Evolutionary conservation across 2,888 invertebrate species (phyloP), one percentile per base, ranked within the genome.

Genomic region (Agrotis clavis): DNA sequence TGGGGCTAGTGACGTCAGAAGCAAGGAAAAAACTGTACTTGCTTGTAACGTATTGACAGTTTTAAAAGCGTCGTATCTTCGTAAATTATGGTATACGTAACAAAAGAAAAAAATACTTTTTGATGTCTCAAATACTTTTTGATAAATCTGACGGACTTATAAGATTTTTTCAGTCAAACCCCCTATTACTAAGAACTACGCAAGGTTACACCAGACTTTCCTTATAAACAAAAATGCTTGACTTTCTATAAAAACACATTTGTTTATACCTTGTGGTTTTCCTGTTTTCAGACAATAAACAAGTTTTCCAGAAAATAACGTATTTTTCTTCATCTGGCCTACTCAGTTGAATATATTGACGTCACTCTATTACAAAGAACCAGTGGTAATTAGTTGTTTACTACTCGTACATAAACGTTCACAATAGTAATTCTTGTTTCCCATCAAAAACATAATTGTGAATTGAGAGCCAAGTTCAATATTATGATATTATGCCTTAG

Each of bases 331-430:
- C n/a, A 45, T 25, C 35, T 66, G 47, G 18, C 14, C 45, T 56
- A 47, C 16, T 71, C 19, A 57, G 19, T 71, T 5, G 19, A 18
- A 19, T 25, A 0, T 13, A 25, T 50, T 74, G 74, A 71, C 72
- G 72, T 78, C 71, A 74, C 18, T 21, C 0, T 25, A 50, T 51
- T 50, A 62, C 35, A 51, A 68, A 35, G 21, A 71, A 65, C 25
- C 51, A n/a, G n/a, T 47, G n/a, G 19, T n/a, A 57, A 21, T 19
- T 5, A 41, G 41, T 6, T 59, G 69, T 57, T 57, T 68, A 57
- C 50, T 51, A 45, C 16, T 72, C 4, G 13, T 16, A 45, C 6
- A n/a, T 30, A 21, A 72, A 53, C 59, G 25, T 13, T 18, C 4
- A 71, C 16, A 30, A n/a, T 9, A 30, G 16, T 50, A 21, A 13